Percentiles rank a stretch among this genome's conserved stretches.
phyloP scores from a whole-genome alignment of 2,113 vertebrate species.

The Neomonachus schauinslandi region DNA sequence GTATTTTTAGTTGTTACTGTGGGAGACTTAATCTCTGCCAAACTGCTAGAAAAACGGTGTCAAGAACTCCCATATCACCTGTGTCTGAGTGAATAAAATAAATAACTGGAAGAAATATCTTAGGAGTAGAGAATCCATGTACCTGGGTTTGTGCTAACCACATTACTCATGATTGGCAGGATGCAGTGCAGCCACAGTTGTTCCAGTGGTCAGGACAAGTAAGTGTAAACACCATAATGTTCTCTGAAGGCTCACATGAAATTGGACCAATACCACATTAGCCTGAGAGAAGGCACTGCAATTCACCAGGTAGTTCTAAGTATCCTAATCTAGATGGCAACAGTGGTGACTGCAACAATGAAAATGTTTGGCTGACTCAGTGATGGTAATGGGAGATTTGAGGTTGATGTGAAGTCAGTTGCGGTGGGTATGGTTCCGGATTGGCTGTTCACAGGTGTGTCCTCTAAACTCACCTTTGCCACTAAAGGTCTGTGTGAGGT shows the following conservation, averaged over 20 bases:
- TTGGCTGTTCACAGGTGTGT: not conserved
- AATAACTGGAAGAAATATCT: not conserved
- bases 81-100: not conserved
- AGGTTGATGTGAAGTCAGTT: not conserved
- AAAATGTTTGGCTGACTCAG: not conserved
- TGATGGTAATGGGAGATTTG: not conserved
- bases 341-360: not conserved
- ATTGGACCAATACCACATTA: not conserved
- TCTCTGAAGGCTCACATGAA: not conserved
- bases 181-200: not conserved
- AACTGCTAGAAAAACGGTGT: not conserved
- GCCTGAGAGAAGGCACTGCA: not conserved
- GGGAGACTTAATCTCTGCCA: not conserved
- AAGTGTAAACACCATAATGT: not conserved
- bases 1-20: not conserved
- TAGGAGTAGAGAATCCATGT: not conserved
- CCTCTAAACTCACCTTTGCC: not conserved
- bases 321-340: not conserved
- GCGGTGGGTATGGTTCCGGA: not conserved
- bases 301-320: not conserved
- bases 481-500: not conserved
- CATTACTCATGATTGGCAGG: not conserved
- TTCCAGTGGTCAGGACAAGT: not conserved
- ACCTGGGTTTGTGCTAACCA: not conserved
- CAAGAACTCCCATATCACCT: not conserved